Conservation (phyloP, 2,888 invertebrate genomes). For the Urechis unicinctus region DNA sequence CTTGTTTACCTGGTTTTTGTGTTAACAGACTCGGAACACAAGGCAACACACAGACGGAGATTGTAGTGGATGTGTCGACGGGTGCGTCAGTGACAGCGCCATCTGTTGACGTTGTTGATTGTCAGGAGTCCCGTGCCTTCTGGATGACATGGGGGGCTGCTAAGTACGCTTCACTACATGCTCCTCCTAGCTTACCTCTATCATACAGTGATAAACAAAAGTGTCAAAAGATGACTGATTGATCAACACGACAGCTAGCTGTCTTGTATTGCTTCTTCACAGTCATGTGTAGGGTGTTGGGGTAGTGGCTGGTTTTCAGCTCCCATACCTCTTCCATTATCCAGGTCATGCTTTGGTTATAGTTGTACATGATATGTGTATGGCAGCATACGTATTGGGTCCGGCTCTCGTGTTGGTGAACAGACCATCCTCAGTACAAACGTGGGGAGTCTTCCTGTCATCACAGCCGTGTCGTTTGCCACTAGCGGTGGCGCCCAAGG, state of each 20-base stretch:
- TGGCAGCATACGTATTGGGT: background rate
- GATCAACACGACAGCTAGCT: no score
- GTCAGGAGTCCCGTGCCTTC: slow-evolving; percentile 1
- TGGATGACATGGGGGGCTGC: slow-evolving; percentile 10
- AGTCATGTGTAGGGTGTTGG: no score
- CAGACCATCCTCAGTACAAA: background rate
- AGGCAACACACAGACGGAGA: background rate
- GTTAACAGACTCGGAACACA: background rate
- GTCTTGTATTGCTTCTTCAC: no score
- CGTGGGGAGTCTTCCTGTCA: background rate
- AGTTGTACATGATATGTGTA: no score
- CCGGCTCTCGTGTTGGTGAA: background rate
- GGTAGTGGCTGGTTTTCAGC: no score
- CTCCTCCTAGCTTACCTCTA: no score
- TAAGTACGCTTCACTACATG: no score
- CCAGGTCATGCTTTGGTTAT: no score
- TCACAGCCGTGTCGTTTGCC: background rate
- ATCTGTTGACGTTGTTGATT: slow-evolving; percentile 5
- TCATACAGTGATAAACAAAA: no score
- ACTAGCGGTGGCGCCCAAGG: background rate
- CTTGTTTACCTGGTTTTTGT: background rate
- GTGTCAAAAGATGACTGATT: no score
- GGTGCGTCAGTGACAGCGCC: no score
- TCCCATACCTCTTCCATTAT: no score
- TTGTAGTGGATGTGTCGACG: background rate